Conservation (phyloP, 1,140 invertebrate species). For the Idris sp. region DNA sequence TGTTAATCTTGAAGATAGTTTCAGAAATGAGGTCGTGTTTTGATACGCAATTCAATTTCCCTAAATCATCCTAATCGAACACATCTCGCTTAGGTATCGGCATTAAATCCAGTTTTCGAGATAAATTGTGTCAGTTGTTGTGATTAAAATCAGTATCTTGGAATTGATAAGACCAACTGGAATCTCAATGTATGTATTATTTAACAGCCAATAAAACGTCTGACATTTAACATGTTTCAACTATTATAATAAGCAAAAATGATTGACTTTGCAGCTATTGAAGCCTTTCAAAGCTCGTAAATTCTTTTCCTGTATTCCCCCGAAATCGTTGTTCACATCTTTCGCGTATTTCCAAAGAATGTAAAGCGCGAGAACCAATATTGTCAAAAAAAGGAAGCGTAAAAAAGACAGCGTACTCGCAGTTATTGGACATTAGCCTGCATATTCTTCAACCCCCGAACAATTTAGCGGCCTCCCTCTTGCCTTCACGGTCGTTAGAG, state of each 20-base stretch:
- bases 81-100: slow-evolving; percentile 13
- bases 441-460: slow-evolving; percentile 52
- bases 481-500: slow-evolving; percentile 73
- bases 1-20: no score
- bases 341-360: slow-evolving; percentile 34
- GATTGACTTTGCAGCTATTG: no score
- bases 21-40: slow-evolving; percentile 18
- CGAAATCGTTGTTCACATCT: slow-evolving; percentile 43
- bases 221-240: no score
- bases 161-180: no score
- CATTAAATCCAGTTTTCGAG: slow-evolving; percentile 23
- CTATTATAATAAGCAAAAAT: no score
- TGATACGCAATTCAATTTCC: slow-evolving; percentile 28
- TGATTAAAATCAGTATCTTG: slow-evolving; percentile 21
- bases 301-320: slow-evolving; percentile 26
- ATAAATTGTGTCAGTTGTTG: no score
- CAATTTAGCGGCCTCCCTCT: slow-evolving; percentile 63
- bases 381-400: slow-evolving; percentile 53
- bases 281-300: slow-evolving; percentile 33
- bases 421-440: slow-evolving; percentile 61
- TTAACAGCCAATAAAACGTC: no score
- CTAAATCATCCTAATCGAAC: slow-evolving; percentile 26
- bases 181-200: no score
- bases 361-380: slow-evolving; percentile 56
- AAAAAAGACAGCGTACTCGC: slow-evolving; percentile 39